phyloP scores from a whole-genome alignment of 2,113 vertebrate genomes.

The Protomyctophum bolini region DNA sequence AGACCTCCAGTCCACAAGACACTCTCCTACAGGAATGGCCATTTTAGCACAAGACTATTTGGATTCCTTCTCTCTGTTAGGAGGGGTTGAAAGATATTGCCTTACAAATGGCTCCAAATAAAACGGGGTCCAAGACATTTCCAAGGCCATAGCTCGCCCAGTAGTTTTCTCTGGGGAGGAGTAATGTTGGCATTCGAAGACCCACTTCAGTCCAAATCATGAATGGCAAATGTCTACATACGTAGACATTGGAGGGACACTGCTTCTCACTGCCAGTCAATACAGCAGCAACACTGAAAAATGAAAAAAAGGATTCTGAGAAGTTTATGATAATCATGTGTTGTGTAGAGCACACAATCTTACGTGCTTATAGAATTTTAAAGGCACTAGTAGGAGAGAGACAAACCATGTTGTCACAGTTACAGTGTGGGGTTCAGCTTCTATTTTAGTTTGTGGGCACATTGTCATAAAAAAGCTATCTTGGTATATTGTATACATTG shows the following conservation, averaged over 20 bases:
- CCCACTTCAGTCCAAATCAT: constrained; percentile 13
- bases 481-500: constrained; percentile 51
- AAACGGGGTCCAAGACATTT: constrained; percentile 37
- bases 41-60: constrained; percentile 49
- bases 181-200: constrained; percentile 16
- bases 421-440: constrained; percentile 21
- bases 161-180: constrained; percentile 29
- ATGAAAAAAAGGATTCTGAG: constrained; percentile 9
- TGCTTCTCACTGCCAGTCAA: constrained; percentile 29
- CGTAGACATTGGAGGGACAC: constrained; percentile 51
- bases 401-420: constrained; percentile 44
- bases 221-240: constrained; percentile 33
- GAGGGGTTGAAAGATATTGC: constrained; percentile 27
- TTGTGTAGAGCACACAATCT: constrained; percentile 37
- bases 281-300: not conserved
- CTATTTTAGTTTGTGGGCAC: constrained; percentile 59
- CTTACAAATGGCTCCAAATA: constrained; percentile 21
- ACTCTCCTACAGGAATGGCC: constrained; percentile 15
- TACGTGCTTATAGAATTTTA: constrained; percentile 41
- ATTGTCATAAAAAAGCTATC: constrained; percentile 56
- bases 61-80: constrained; percentile 21
- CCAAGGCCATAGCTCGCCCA: constrained; percentile 41
- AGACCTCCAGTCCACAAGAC: constrained; percentile 32
- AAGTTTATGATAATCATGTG: constrained; percentile 20
- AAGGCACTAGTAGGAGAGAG: constrained; percentile 39